phyloP scores from a whole-genome alignment of 2,797 vertebrate species.

The Gymnocypris eckloni region DNA sequence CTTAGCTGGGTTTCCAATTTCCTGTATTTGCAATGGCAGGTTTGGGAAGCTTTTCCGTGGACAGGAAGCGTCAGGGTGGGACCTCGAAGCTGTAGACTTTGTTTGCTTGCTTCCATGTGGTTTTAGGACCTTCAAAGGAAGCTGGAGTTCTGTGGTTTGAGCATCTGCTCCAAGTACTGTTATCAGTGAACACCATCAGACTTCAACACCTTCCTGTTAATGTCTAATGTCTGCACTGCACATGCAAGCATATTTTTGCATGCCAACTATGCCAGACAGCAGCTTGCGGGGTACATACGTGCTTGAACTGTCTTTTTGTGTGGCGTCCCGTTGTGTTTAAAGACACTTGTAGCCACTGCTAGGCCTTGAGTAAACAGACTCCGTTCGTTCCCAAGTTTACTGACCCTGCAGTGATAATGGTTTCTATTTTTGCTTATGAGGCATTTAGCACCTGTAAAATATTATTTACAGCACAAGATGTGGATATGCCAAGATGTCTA shows the following conservation, averaged over 20 bases:
- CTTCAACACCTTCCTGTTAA: slow-evolving; percentile 8
- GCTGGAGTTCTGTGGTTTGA: slow-evolving; percentile 32
- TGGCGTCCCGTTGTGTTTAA: not conserved
- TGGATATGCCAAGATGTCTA: not conserved
- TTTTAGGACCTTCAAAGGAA: slow-evolving; percentile 36
- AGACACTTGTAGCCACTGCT: not conserved
- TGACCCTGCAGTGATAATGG: not conserved
- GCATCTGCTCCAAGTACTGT: slow-evolving; percentile 28
- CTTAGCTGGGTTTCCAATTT: slow-evolving; percentile 54
- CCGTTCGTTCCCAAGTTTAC: not conserved
- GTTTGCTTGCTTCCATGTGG: slow-evolving; percentile 16
- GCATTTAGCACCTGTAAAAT: slow-evolving; percentile 23
- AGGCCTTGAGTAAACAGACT: not conserved
- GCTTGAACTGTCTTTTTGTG: not conserved
- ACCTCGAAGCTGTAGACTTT: slow-evolving; percentile 26
- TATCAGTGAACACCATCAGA: slow-evolving; percentile 39
- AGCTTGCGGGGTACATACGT: not conserved
- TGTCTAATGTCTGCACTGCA: slow-evolving; percentile 25
- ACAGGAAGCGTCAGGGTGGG: slow-evolving; percentile 61
- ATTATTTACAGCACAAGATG: slow-evolving; percentile 26
- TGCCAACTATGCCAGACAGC: not conserved
- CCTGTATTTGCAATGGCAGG: slow-evolving; percentile 52
- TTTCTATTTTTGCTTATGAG: slow-evolving; percentile 8
- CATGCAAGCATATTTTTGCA: not conserved
- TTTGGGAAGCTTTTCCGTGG: slow-evolving; percentile 57